A percentile compares a stretch with the other conserved stretches of the same genome.
Evolutionary conservation across 2,797 vertebrate genomes (phyloP).

Genomic region (Potorous gilbertii): DNA sequence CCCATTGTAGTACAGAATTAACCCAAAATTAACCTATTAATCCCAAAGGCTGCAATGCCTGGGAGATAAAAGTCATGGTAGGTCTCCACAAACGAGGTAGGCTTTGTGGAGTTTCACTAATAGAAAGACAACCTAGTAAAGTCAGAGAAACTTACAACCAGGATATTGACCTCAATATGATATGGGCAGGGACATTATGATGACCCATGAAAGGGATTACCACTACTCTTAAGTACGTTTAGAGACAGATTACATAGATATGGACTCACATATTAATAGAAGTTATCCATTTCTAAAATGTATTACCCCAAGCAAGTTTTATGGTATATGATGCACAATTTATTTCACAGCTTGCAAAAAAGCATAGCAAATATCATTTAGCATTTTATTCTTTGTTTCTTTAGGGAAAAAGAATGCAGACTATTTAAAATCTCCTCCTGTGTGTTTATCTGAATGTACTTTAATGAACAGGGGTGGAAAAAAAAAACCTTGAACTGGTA

Average conservation of each 20-base stretch:
- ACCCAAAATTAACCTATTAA: neutral
- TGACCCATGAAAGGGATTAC: neutral
- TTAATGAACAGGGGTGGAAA: conserved; percentile 56
- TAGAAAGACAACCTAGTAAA: neutral
- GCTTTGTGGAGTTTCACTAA: neutral
- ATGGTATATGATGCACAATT: conserved; percentile 61
- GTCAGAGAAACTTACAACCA: neutral
- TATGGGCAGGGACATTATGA: neutral
- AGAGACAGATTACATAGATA: neutral
- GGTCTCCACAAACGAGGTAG: neutral
- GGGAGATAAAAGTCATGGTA: neutral
- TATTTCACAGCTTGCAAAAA: conserved; percentile 79
- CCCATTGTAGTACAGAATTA: neutral
- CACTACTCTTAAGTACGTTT: neutral
- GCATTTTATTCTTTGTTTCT: conserved; percentile 79
- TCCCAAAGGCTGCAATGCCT: neutral
- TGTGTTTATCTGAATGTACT: conserved; percentile 66
- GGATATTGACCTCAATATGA: neutral
- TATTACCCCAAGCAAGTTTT: conserved; percentile 70
- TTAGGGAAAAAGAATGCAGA: conserved; percentile 74
- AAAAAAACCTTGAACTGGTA: conserved; percentile 50
- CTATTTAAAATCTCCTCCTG: conserved; percentile 71
- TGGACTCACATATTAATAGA: neutral
- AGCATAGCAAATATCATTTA: conserved; percentile 83
- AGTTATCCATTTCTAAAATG: conserved; percentile 62